Evolutionary conservation across 2,113 vertebrate genomes (phyloP), one percentile per base, ranked within the genome.

Genomic region (Romanogobio albipinnatus): DNA sequence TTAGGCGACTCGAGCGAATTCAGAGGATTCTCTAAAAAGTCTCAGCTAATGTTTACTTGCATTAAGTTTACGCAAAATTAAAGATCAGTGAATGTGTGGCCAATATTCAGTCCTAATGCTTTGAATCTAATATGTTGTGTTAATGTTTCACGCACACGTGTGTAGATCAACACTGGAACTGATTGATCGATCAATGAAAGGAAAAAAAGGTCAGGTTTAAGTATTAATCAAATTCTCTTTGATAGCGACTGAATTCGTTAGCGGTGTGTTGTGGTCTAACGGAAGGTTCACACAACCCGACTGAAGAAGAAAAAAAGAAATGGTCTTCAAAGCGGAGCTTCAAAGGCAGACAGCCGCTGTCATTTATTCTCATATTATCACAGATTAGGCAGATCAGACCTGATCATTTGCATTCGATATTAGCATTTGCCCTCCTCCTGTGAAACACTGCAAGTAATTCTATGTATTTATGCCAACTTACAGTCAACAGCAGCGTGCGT

Each of bases 311-410:
- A 74, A 33, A n/a, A 36, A 70, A 83, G 84, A 86, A 59, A 59
- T 4, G 9, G 36, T 86, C 88, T 86, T 89, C 86, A 89, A 87
- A 89, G 88, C 56, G 3, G 33, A 77, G 24, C 84, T 87, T 89
- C 88, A 87, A 87, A 89, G 84, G 68, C 74, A 58, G 26, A 19
- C 62, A 62, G 73, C 61, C 43, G 33, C 86, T 77, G 86, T 84
- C 76, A 89, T 89, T 86, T 87, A 86, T 81, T 78, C 82, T 79
- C 80, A 85, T 76, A 84, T 81, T 71, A 83, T 81, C 85, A 85
- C 22, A 47, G 33, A 76, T 76, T 66, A 66, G 66, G 53, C 71
- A 75, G 49, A 82, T 86, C 58, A 78, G 81, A 58, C 61, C n/a
- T 75, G 36, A 75, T 81, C 68, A 86, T 88, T 86, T 86, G 82